Conservation (phyloP, 2,888 invertebrate genomes). For the Eugnorisma glareosa region DNA sequence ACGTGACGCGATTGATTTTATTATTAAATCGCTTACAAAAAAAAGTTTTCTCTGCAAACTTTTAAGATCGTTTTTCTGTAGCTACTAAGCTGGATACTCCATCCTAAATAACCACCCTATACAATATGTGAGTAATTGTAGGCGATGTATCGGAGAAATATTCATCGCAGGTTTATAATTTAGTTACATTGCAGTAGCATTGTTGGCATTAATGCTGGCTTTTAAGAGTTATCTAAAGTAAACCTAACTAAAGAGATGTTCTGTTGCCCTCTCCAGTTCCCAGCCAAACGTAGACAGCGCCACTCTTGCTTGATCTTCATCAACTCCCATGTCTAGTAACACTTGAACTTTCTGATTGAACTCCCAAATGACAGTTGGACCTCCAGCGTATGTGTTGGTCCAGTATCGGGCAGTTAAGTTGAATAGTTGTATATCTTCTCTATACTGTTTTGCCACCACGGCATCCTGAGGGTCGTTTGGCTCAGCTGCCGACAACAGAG, state of each 20-base stretch:
- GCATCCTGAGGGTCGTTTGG: slow-evolving; percentile 99
- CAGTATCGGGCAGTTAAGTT: slow-evolving; percentile 98
- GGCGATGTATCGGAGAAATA: slow-evolving; percentile 46
- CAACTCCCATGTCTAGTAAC: slow-evolving; percentile 98
- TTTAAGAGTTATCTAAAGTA: slow-evolving; percentile 42
- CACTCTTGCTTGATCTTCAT: slow-evolving; percentile 96
- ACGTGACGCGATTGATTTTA: not conserved
- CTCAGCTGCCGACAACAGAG: slow-evolving; percentile 97
- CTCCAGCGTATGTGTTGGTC: slow-evolving; percentile 98
- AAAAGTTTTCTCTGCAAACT: not conserved
- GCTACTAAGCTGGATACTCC: not conserved
- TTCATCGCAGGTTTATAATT: slow-evolving; percentile 44
- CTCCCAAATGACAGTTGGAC: slow-evolving; percentile 91
- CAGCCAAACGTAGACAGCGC: slow-evolving; percentile 98
- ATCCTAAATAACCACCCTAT: slow-evolving; percentile 24
- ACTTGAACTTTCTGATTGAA: slow-evolving; percentile 96
- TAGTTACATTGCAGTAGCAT: slow-evolving; percentile 56
- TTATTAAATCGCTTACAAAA: not conserved
- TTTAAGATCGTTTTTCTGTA: not conserved
- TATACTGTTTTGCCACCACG: slow-evolving; percentile 99
- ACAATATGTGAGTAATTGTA: slow-evolving; percentile 25
- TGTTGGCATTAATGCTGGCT: slow-evolving; percentile 50
- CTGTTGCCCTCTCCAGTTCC: slow-evolving; percentile 98
- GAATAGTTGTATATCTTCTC: slow-evolving; percentile 96
- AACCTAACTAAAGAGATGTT: slow-evolving; percentile 89